These are phyloP conservation scores for Piaya cayana DNA, from an alignment of 2,113 vertebrate species.

Conservation along the genomic window DNA sequence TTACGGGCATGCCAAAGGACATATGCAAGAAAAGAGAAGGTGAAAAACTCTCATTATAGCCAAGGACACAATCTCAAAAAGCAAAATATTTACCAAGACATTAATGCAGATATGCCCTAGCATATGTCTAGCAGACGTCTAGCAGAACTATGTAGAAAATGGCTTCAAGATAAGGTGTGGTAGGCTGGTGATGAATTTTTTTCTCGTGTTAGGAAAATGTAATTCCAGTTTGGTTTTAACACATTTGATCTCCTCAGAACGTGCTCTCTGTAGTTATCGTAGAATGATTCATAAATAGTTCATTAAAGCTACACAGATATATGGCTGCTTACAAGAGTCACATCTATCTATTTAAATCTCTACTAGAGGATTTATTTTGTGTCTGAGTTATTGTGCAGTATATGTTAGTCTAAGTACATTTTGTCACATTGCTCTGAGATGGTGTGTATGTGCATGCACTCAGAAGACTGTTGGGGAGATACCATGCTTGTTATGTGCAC, in stretches of 20 bases:
- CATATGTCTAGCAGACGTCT: too few relatives aligned
- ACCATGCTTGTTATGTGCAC: not conserved
- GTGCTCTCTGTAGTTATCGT: accelerated
- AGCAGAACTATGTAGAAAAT: not conserved
- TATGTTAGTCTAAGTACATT: not conserved
- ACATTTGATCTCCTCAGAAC: not conserved
- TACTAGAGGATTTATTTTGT: not conserved
- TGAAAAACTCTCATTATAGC: not conserved
- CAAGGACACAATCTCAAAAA: not conserved
- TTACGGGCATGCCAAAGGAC: not conserved
- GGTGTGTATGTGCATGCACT: not conserved
- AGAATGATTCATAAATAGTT: not conserved
- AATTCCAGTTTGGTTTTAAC: not conserved
- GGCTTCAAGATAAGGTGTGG: not conserved
- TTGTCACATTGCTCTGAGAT: not conserved
- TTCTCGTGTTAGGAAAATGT: not conserved
- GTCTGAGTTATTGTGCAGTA: not conserved
- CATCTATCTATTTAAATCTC: not conserved
- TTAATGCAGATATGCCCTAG: not conserved
- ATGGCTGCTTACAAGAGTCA: not conserved
- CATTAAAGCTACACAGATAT: not conserved
- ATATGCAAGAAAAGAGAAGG: not conserved
- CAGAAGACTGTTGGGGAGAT: not conserved
- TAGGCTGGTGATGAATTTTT: not conserved
- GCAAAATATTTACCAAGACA: not conserved